These are phyloP conservation scores for Penaeus chinensis DNA, from an alignment of 1,140 invertebrate species.

Conservation along the genomic window DNA sequence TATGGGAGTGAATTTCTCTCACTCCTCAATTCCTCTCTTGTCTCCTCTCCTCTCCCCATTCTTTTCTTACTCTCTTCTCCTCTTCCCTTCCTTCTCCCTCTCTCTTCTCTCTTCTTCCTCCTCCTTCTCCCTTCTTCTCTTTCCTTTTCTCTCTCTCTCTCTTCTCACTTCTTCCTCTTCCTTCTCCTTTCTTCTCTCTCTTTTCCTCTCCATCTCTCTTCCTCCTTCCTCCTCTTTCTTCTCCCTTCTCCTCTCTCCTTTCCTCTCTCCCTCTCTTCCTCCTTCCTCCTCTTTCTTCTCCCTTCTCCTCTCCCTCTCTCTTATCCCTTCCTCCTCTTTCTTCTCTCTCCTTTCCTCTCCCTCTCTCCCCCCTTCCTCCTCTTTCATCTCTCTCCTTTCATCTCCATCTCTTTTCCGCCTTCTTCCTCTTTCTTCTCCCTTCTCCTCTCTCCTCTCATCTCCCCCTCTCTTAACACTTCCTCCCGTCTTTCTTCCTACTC, in stretches of 20 bases:
- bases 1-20: too few species aligned
- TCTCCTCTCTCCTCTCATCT: too few species aligned
- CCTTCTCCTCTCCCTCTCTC: background rate
- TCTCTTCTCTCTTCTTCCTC: background rate
- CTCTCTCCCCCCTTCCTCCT: background rate
- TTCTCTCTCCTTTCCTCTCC: background rate
- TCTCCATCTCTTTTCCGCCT: too few species aligned
- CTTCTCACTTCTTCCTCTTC: background rate
- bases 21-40: background rate
- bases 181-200: background rate
- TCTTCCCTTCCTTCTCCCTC: background rate
- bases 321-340: background rate
- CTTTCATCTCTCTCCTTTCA: background rate
- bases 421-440: too few species aligned
- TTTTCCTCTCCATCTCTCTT: too few species aligned
- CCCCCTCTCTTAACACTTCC: too few species aligned
- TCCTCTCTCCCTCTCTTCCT: background rate
- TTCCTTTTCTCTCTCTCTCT: background rate
- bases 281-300: background rate
- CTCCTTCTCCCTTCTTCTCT: background rate
- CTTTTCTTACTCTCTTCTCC: too few species aligned
- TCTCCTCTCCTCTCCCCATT: background rate
- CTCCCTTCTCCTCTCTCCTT: too few species aligned
- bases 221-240: too few species aligned
- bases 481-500: too few species aligned